A percentile compares a stretch with the other conserved stretches of the same genome.
These are phyloP conservation scores for Xylota sylvarum DNA, from an alignment of 2,888 invertebrate species.

Conservation along the genomic window DNA sequence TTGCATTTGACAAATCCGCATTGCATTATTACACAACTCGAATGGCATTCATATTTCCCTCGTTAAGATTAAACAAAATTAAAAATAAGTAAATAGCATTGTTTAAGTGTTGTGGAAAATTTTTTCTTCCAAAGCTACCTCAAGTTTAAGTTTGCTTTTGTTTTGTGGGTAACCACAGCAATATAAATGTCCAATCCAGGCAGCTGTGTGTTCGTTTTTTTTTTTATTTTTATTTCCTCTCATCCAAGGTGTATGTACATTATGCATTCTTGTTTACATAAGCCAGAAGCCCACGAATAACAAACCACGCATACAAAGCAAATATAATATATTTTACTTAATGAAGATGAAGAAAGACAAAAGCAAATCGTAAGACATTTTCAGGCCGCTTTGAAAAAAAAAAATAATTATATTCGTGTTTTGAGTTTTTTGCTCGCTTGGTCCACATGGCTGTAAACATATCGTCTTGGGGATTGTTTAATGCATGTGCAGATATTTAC, in stretches of 20 bases:
- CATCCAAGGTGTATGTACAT: slow-evolving; percentile 5
- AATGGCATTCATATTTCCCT: background rate
- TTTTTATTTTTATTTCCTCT: background rate
- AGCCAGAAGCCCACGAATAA: slow-evolving; percentile 7
- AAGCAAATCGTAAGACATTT: slow-evolving; percentile 29
- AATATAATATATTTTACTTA: slow-evolving; percentile 42
- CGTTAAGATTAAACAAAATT: background rate
- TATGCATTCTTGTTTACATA: slow-evolving; percentile 21
- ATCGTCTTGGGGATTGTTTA: slow-evolving; percentile 1
- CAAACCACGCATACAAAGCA: background rate
- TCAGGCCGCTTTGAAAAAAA: background rate
- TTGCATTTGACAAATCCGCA: background rate
- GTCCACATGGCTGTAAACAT: background rate
- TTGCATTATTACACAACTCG: background rate
- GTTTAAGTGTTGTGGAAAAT: background rate
- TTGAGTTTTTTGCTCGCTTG: background rate
- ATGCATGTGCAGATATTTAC: slow-evolving; percentile 22
- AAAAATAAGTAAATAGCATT: background rate
- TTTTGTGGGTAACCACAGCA: slow-evolving; percentile 11
- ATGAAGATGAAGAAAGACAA: slow-evolving; percentile 50
- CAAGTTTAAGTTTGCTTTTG: background rate
- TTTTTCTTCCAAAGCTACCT: background rate
- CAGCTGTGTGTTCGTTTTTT: background rate
- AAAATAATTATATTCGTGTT: background rate
- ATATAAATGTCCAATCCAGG: slow-evolving; percentile 3